Base-by-base conservation (phyloP, 1,140 invertebrate species). In the Brachystomella parvula region DNA sequence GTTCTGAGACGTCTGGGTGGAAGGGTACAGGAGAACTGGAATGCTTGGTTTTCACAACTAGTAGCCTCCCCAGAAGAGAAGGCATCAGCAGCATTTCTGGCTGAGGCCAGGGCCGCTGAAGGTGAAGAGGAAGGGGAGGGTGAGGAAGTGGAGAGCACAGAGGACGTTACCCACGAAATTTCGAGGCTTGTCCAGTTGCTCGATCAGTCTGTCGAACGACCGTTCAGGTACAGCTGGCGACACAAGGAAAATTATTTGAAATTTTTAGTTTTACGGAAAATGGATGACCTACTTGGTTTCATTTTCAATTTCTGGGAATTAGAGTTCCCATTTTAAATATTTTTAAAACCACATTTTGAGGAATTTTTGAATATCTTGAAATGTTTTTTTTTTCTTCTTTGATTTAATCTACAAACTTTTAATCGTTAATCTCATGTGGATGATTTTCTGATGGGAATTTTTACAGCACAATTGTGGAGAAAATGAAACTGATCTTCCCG, bases 1-100 rank as follows among this genome's bases (percentile, higher is more conserved):
- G 21, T 28, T 24, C 47, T 66, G 15, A 30, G 65, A 12, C 32
- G 44, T 12, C 39, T 66, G 31, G 65, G 65, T n/a, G 44, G 58
- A 33, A 3, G 21, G 1, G 65, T 66, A 2, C 58, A 62, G 21
- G 9, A 19, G 21, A 49, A 61, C 29, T 66, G 65, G 65, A 15
- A 2, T 32, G 39, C 39, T 9, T 66, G 59, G 58, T 62, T 32
- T 35, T n/a, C 15, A 2, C n/a, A 17, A 2, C n/a, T 62, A 15
- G 56, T 66, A 15, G 9, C 47, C 2, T 47, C 58, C n/a, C 9
- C 24, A 2, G 33, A n/a, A 31, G 21, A 9, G n/a, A 24, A 24
- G 9, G 53, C 53, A 29, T 15, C 9, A 15, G 9, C n/a, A 57
- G 53, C 21, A 24, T 24, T 12, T 12, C 6, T 9, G 24, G 12